Base-by-base conservation (phyloP, 2,888 invertebrate species). In the Drosophila paranaensis region DNA sequence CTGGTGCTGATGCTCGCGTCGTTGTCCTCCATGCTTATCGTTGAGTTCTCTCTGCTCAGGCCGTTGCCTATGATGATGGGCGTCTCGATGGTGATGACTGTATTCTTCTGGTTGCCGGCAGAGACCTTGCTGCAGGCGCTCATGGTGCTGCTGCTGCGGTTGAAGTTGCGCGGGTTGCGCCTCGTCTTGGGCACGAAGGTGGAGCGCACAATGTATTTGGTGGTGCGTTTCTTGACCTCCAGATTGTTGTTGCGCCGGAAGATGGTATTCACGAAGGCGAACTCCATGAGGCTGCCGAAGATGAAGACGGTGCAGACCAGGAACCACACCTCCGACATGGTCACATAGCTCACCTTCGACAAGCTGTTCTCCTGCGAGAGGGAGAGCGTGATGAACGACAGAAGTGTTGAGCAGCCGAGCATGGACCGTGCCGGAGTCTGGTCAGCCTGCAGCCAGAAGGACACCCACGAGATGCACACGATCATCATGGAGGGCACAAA, bases 241-340 rank as follows among this genome's bases (percentile, higher is more conserved):
- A 93, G 81, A 57, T 91, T 92, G 54, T 91, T 90, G 95, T 95
- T 96, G 90, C 97, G 94, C 61, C 97, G 94, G 95, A 97, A 97
- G 86, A 97, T 97, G 9, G 97, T 97, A 91, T 97, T 97, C 43
- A 97, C 97, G 84, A 97, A 97, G 6, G 97, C 97, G 88, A 97
- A 97, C 91, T 97, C 97, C 0, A 97, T 96, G 86, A 97, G 94
- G 6, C 97, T 97, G 16, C 96, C 95, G 91, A 97, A 97, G 78
- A 97, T 96, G 90, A 97, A 97, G 58, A 95, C 95, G 6, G 96
- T 96, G 89, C 97, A 97, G 2, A 95, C 97, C 48, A 97, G 93
- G 91, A 97, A 97, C 97, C 97, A 97, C 71, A 97, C 96, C 93
- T 97, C 97, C 72, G 97, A 97, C 40, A 97, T 96, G 93, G 97